Conservation (phyloP, 2,888 invertebrate species). For the Andrena praecox region DNA sequence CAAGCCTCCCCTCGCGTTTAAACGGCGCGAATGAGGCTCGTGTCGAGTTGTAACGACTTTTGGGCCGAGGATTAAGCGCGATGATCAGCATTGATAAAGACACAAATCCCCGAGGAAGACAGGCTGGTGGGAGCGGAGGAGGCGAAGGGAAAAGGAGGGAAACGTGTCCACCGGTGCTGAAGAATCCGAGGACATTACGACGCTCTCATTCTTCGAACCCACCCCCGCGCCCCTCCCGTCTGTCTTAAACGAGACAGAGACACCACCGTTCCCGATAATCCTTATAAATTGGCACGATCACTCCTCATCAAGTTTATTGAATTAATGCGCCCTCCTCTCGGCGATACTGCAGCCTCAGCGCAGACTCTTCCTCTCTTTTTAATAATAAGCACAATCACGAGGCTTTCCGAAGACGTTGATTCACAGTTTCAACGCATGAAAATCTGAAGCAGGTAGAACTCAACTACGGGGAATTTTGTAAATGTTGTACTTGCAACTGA, state of each 20-base stretch:
- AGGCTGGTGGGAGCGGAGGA: constrained; percentile 33
- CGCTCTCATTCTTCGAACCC: constrained; percentile 52
- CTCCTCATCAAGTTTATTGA: constrained; percentile 78
- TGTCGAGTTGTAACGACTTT: constrained; percentile 68
- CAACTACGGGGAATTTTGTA: too few relatives aligned
- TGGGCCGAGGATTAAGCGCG: constrained; percentile 69
- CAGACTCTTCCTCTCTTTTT: not conserved
- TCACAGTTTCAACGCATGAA: not conserved
- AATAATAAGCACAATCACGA: not conserved
- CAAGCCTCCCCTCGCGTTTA: constrained; percentile 30
- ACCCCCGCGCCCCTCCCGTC: constrained; percentile 20
- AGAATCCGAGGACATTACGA: constrained; percentile 73
- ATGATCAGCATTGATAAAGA: constrained; percentile 67
- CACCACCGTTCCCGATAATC: constrained; percentile 71
- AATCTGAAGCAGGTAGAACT: too few relatives aligned
- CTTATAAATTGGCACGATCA: constrained; percentile 75
- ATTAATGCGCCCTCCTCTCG: constrained; percentile 70
- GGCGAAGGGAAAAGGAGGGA: constrained; percentile 30
- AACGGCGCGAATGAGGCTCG: constrained; percentile 56
- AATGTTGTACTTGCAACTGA: too few relatives aligned
- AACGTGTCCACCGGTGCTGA: constrained; percentile 69
- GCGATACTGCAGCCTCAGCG: constrained; percentile 34
- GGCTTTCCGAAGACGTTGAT: constrained; percentile 1
- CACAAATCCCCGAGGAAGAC: constrained; percentile 56
- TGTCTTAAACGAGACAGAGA: constrained; percentile 63